Base-by-base conservation (phyloP, 2,888 invertebrate genomes). In the Hanleya hanleyi region DNA sequence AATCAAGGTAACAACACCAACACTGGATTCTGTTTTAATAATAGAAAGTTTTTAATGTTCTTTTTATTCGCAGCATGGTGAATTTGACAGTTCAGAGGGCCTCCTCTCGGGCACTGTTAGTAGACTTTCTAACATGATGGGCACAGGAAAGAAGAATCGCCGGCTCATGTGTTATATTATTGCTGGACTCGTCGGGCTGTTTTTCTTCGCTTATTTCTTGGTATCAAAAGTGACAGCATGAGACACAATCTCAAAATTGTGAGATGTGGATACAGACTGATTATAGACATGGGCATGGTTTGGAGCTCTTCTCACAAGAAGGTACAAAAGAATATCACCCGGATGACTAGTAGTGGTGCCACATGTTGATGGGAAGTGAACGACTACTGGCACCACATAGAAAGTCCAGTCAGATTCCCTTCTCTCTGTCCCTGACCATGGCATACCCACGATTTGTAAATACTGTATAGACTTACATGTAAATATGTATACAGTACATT, bases 131-230 rank as follows among this genome's bases (percentile, higher is more conserved):
- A 37, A 62, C 35, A 70, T 73, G 41, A 6, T 57, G 15, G 41
- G 41, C 18, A 64, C 61, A 9, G 38, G 37, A 32, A 73, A 64
- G 51, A 29, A 35, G 9, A 73, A 73, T 70, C 15, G 73, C 5
- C 38, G 41, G 50, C 38, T 73, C 32, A 47, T 69, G 69, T 73
- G 73, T 51, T 73, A 73, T 35, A 73, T 73, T 36, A 49, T 70
- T 15, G 70, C 51, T 4, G 69, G 64, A n/a, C 36, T 69, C 5
- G 69, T 66, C 15, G 49, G 29, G 26, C 18, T 70, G 0, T 73
- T 73, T 32, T 33, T 73, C 49, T 12, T 73, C 1, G 61, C 51
- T n/a, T 73, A 73, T 47, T 73, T 62, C 33, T 18, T 73, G 5
- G 38, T 69, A 15, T 68, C 72, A n/a, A 37, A 61, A 37, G 64